phyloP scores from a whole-genome alignment of 2,888 invertebrate species.

The Leucophenga montana region DNA sequence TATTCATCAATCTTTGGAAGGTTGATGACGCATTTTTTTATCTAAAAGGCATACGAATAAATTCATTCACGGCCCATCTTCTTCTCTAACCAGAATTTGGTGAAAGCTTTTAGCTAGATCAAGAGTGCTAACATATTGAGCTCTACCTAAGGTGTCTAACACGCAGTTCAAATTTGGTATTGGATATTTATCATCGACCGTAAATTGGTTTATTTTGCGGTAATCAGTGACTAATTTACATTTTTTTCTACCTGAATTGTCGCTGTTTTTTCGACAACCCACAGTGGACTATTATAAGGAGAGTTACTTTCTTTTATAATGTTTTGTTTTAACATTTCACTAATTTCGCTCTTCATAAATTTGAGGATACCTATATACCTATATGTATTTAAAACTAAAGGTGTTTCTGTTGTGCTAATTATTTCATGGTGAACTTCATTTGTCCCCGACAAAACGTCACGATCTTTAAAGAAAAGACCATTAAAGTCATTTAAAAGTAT shows the following conservation, averaged over 20 bases:
- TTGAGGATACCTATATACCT: constrained; percentile 34
- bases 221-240: constrained; percentile 22
- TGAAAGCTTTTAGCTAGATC: too few relatives aligned
- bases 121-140: constrained; percentile 20
- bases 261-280: constrained; percentile 58
- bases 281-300: constrained; percentile 53
- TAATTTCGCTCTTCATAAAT: constrained; percentile 31
- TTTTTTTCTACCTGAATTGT: constrained; percentile 34
- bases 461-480: too few relatives aligned
- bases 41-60: constrained; percentile 25
- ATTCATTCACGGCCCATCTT: constrained; percentile 14
- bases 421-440: constrained; percentile 33
- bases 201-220: constrained; percentile 22
- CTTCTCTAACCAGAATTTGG: constrained; percentile 12
- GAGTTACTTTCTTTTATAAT: constrained; percentile 54
- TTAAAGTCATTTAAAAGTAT: too few relatives aligned
- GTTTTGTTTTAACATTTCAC: constrained; percentile 40
- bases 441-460: background rate
- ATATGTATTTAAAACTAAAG: too few relatives aligned
- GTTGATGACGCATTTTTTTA: constrained; percentile 24
- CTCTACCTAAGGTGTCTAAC: constrained; percentile 23
- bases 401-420: constrained; percentile 11
- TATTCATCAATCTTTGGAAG: constrained; percentile 20
- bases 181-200: constrained; percentile 27
- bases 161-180: constrained; percentile 13